Conservation (phyloP, 2,113 vertebrate species). For the Salvelinus sp. region DNA sequence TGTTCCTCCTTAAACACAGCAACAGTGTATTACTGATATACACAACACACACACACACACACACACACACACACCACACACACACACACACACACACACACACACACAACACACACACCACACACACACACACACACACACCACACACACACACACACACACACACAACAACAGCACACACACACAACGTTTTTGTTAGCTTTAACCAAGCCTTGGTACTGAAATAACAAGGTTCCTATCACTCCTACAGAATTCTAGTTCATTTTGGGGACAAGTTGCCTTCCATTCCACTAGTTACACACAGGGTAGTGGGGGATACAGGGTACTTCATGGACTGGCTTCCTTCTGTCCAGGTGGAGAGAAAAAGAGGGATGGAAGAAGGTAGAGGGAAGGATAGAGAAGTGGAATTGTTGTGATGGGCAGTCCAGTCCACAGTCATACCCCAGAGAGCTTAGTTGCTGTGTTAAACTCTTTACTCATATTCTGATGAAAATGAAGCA, state of each 20-base stretch:
- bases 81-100: too few relatives aligned
- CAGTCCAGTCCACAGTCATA: background rate
- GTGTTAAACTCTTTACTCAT: background rate
- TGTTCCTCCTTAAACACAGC: constrained; percentile 33
- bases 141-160: constrained; percentile 18
- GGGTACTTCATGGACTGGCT: background rate
- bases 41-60: background rate
- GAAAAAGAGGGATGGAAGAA: background rate
- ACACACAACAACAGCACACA: background rate
- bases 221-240: constrained; percentile 5
- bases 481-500: background rate
- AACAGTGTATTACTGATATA: constrained; percentile 33
- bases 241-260: constrained; percentile 2
- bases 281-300: background rate
- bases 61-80: background rate
- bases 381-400: background rate
- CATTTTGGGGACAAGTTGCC: background rate
- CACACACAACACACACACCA: too few relatives aligned
- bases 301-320: background rate
- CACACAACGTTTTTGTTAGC: background rate
- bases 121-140: too few relatives aligned
- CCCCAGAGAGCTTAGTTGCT: background rate
- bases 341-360: background rate
- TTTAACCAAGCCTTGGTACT: constrained; percentile 23
- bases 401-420: background rate